A percentile compares a stretch with the other conserved stretches of the same genome.
These are phyloP conservation scores for Choloepus hoffmanni DNA, from an alignment of 2,113 vertebrate genomes.

Conservation along the genomic window DNA sequence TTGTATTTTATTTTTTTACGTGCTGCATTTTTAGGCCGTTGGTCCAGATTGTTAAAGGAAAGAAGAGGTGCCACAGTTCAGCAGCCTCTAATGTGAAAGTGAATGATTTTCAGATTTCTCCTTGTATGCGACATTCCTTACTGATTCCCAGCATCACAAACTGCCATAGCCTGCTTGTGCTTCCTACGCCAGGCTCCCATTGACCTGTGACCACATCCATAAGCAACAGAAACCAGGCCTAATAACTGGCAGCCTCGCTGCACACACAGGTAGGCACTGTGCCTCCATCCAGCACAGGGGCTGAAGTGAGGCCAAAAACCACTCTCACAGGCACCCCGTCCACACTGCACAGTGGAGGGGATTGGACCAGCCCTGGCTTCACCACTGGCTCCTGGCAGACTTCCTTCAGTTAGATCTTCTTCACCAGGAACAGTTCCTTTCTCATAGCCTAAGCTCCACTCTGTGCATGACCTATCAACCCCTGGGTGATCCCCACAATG, in stretches of 20 bases:
- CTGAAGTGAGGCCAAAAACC: background rate
- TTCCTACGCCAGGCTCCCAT: background rate
- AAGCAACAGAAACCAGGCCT: background rate
- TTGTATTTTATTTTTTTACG: constrained; percentile 40
- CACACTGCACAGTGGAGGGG: rapidly evolving
- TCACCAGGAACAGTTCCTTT: background rate
- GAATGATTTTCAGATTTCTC: constrained; percentile 62
- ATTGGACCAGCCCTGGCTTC: background rate
- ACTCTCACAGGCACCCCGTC: rapidly evolving
- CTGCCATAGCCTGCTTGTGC: background rate
- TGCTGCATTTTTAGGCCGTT: constrained; percentile 54
- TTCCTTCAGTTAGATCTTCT: background rate
- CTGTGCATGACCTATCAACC: background rate
- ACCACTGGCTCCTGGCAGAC: background rate
- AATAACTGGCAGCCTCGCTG: background rate
- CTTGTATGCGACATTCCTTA: constrained; percentile 17
- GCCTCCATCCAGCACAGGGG: rapidly evolving
- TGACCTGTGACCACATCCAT: constrained; percentile 55
- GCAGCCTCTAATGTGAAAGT: constrained; percentile 74
- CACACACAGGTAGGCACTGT: rapidly evolving
- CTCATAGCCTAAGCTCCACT: rapidly evolving
- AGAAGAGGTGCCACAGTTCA: constrained; percentile 73
- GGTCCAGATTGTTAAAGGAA: constrained; percentile 62
- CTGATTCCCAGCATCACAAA: background rate
- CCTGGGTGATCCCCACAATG: background rate